phyloP scores from a whole-genome alignment of 2,888 invertebrate genomes.

The Stenodera caucasica region DNA sequence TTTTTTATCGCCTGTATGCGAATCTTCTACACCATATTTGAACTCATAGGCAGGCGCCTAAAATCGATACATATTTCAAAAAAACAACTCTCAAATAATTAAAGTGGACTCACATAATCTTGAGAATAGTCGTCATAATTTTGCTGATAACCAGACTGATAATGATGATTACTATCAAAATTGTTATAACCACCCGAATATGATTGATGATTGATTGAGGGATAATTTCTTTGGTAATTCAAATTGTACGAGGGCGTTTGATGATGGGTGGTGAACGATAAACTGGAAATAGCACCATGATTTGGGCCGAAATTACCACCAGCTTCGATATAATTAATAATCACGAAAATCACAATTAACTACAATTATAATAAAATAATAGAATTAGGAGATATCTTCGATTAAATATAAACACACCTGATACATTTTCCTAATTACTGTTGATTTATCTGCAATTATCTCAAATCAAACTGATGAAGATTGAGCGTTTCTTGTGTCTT shows the following conservation, averaged over 20 bases:
- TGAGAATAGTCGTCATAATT: conserved; percentile 25
- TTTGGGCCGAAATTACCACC: not conserved
- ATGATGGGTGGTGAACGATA: conserved; percentile 34
- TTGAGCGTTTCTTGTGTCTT: not conserved
- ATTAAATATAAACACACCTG: not conserved
- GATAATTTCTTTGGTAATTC: not conserved
- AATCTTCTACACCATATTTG: conserved; percentile 44
- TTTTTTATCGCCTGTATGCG: conserved; percentile 44
- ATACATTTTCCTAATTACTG: not conserved
- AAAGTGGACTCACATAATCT: conserved; percentile 33
- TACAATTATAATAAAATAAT: not conserved
- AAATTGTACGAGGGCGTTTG: conserved; percentile 19
- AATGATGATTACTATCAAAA: too few relatives aligned
- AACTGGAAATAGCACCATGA: conserved; percentile 26
- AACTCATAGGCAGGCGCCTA: conserved; percentile 41
- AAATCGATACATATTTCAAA: too few relatives aligned
- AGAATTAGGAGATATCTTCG: not conserved
- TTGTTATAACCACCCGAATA: conserved; percentile 21
- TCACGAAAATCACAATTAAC: not conserved
- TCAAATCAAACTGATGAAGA: not conserved
- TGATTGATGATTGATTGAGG: too few relatives aligned
- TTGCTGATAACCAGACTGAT: too few relatives aligned
- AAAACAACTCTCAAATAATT: too few relatives aligned
- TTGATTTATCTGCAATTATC: not conserved
- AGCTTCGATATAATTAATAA: not conserved